phyloP scores from a whole-genome alignment of 2,797 vertebrate genomes.

The Antrozous pallidus region DNA sequence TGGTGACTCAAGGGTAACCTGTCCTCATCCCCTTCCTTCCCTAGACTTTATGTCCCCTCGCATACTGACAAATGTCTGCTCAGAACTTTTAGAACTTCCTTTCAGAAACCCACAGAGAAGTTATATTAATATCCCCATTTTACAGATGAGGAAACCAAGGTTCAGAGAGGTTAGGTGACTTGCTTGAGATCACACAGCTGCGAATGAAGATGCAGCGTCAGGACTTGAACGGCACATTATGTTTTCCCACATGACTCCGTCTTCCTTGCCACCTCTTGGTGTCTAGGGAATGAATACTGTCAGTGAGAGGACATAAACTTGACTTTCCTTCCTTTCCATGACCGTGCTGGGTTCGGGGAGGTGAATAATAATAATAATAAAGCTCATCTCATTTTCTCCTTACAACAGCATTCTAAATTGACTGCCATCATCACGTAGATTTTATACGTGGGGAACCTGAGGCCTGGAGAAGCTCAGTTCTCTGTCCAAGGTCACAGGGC shows the following conservation, averaged over 20 bases:
- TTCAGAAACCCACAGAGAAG: not conserved
- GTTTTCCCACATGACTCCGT: not conserved
- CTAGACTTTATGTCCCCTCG: not conserved
- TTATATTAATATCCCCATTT: not conserved
- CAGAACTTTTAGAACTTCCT: not conserved
- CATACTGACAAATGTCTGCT: not conserved
- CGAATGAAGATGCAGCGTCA: not conserved
- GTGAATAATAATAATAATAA: not conserved
- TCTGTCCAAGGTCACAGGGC: not conserved
- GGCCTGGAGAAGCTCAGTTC: not conserved
- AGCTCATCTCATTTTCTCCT: not conserved
- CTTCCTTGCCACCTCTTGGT: not conserved
- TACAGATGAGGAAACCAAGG: conserved; percentile 18
- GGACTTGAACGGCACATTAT: not conserved
- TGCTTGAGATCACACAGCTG: not conserved
- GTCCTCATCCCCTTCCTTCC: not conserved
- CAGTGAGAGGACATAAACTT: not conserved
- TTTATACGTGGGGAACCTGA: not conserved
- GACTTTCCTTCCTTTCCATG: not conserved
- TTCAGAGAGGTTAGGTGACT: not conserved
- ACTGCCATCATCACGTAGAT: not conserved
- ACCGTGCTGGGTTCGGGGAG: not conserved
- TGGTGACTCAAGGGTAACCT: not conserved
- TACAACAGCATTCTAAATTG: not conserved
- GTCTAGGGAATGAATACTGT: not conserved